Conservation (phyloP, 1,140 invertebrate genomes). For the Drosophila miranda region DNA sequence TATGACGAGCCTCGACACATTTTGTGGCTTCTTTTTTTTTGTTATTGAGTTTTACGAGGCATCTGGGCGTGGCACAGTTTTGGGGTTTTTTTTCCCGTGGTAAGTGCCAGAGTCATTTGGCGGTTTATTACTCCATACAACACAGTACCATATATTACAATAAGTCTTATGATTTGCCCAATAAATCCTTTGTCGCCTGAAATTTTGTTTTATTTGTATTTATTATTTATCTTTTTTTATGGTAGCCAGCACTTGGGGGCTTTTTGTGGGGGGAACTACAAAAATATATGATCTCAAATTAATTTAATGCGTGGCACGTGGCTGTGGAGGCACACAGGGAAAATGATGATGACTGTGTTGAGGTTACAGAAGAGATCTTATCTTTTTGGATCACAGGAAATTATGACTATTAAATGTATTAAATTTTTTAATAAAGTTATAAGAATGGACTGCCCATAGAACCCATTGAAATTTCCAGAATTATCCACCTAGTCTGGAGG, state of each 20-base stretch:
- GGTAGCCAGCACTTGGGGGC: constrained; percentile 21
- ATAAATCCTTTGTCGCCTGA: constrained; percentile 40
- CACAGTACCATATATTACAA: constrained; percentile 40
- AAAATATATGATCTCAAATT: constrained; percentile 30
- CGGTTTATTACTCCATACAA: constrained; percentile 34
- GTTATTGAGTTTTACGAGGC: constrained; percentile 41
- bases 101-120: constrained; percentile 27
- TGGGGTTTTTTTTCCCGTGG: constrained; percentile 25
- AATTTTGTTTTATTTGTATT: constrained; percentile 13
- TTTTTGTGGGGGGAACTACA: not conserved
- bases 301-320: constrained; percentile 29
- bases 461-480: too few species aligned
- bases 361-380: constrained; percentile 1
- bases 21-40: constrained; percentile 46
- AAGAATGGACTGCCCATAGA: too few species aligned
- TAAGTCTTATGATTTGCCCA: constrained; percentile 26
- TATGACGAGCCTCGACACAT: constrained; percentile 44
- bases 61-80: constrained; percentile 37
- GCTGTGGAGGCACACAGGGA: not conserved
- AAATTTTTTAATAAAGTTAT: too few species aligned
- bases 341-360: not conserved
- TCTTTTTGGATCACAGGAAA: not conserved
- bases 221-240: constrained; percentile 28
- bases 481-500: too few species aligned
- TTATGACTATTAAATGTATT: not conserved